Conservation (phyloP, 2,888 invertebrate species). For the Drosophila lutescens region DNA sequence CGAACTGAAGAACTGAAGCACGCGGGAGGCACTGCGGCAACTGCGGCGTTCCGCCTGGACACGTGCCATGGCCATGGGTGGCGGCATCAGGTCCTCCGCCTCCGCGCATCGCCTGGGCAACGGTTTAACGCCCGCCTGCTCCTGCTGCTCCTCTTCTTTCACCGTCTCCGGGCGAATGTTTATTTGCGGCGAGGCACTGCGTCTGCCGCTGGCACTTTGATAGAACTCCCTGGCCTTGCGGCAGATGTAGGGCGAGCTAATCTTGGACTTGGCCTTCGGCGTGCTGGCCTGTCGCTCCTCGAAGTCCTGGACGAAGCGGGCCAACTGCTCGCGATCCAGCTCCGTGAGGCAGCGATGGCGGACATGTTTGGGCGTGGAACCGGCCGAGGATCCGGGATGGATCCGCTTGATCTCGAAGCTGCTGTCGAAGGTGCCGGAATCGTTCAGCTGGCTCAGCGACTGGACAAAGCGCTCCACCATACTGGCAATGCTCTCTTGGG, state of each 20-base stretch:
- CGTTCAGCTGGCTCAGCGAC: conserved; percentile 82
- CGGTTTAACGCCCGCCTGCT: not conserved
- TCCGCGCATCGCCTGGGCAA: conserved; percentile 54
- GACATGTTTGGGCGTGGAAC: conserved; percentile 31
- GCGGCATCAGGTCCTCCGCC: conserved; percentile 64
- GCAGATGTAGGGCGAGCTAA: conserved; percentile 67
- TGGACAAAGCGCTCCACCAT: conserved; percentile 84
- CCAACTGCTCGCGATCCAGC: conserved; percentile 81
- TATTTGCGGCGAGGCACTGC: conserved; percentile 64
- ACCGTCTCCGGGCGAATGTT: conserved; percentile 34
- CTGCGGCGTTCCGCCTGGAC: conserved; percentile 70
- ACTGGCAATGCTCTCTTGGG: conserved; percentile 47
- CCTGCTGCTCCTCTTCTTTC: conserved; percentile 23
- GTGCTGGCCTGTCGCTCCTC: conserved; percentile 73
- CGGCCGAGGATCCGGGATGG: conserved; percentile 63
- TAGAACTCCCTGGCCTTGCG: conserved; percentile 75
- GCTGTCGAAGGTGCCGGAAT: conserved; percentile 83
- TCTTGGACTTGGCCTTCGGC: conserved; percentile 72
- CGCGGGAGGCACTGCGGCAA: conserved; percentile 74
- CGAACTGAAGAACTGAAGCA: conserved; percentile 82
- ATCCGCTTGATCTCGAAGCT: conserved; percentile 83
- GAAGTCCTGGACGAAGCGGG: conserved; percentile 80
- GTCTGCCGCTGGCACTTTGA: conserved; percentile 66
- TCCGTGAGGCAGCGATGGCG: conserved; percentile 82
- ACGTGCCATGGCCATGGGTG: conserved; percentile 63